Evolutionary conservation across 1,140 invertebrate species (phyloP), one percentile per base, ranked within the genome.

Genomic region (Tribolium madens): DNA sequence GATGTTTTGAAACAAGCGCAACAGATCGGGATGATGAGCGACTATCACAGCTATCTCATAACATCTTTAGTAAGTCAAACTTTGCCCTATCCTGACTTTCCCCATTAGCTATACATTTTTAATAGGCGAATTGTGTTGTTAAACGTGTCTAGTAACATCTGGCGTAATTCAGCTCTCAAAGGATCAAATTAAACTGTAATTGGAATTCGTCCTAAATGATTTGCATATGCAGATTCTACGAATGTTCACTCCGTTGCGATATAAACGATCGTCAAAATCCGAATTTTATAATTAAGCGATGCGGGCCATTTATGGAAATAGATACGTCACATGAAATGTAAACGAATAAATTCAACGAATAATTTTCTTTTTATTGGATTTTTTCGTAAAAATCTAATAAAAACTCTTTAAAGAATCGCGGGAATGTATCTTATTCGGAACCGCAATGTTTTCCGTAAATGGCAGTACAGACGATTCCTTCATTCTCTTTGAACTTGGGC

Each of bases 21-120:
- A 87, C 95, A 98, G 88, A 95, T 97, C 60, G 96, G 96, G 36
- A 96, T 97, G 93, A 96, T 97, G 94, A 96, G 94, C 42, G 95
- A 96, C 84, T 95, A 96, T 83, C 94, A 96, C 84, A 96, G 93
- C 85, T 97, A 96, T 86, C 90, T 97, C 78, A 94, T 98, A 33
- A 97, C 95, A 0, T 96, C 95, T 2, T 84, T 97, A 87, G 94
- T 95, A 88, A 89, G 89, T 80, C 21, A 26, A 26, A 26, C 21
- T 53, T 53, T 6, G 14, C 50, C 50, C 10, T 2, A 1, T 18
- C 10, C 7, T 3, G 52, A 10, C 52, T 18, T n/a, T 7, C 4
- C 52, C n/a, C 52, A 57, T 57, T 57, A 18, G 15, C 52, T 15
- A 57, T 57, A 9, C 17, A 9, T 57, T 57, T 57, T 57, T 57